Percentiles rank a stretch among this genome's conserved stretches.
phyloP scores from a whole-genome alignment of 2,113 vertebrate species.

The Dinomys branickii region DNA sequence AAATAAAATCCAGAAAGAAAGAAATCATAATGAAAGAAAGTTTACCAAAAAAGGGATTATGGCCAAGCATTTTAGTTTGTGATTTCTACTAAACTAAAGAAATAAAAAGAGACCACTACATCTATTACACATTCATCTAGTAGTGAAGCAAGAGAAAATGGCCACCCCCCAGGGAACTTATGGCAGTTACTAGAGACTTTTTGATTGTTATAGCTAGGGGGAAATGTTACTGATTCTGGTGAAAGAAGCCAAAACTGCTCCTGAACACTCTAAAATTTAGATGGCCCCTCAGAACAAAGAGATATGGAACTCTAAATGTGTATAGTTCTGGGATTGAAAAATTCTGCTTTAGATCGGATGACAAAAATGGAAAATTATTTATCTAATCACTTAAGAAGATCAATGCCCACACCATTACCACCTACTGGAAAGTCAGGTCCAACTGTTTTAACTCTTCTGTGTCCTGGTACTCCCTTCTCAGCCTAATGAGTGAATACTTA shows the following conservation, averaged over 20 bases:
- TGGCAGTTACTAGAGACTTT: not conserved
- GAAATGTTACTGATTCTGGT: not conserved
- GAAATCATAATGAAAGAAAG: not conserved
- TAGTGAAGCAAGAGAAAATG: not conserved
- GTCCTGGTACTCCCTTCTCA: no score
- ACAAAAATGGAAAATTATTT: not conserved
- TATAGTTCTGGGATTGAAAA: not conserved
- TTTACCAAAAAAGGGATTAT: not conserved
- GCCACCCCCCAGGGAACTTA: no score
- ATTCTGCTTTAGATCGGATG: not conserved
- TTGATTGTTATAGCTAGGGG: not conserved
- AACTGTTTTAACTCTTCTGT: not conserved
- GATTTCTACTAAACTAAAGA: not conserved
- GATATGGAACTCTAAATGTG: not conserved
- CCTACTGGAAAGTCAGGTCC: not conserved
- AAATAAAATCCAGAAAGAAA: not conserved
- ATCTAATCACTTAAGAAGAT: not conserved
- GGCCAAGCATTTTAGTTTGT: not conserved
- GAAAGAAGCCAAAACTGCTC: not conserved
- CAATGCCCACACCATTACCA: not conserved
- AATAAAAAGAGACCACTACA: not conserved
- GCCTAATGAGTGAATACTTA: not conserved
- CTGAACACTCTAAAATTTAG: not conserved
- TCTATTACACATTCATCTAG: not conserved
- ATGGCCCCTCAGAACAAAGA: not conserved